These are phyloP conservation scores for Thera britannica DNA, from an alignment of 2,888 invertebrate genomes.

Conservation along the genomic window DNA sequence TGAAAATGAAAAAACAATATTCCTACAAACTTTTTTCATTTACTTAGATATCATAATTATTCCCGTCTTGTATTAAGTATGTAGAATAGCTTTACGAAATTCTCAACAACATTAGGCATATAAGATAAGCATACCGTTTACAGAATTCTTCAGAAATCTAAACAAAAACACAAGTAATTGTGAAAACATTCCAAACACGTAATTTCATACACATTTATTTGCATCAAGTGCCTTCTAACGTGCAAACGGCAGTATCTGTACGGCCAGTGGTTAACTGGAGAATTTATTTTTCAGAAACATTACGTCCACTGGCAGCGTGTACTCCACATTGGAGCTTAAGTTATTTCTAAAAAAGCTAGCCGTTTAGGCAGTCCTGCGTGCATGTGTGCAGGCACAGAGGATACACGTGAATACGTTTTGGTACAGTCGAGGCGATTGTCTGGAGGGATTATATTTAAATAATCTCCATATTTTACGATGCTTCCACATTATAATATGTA, in stretches of 20 bases:
- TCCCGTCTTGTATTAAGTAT: too few relatives aligned
- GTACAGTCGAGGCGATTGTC: constrained; percentile 6
- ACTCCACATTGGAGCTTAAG: too few relatives aligned
- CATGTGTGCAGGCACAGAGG: constrained; percentile 4
- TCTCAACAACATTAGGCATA: too few relatives aligned
- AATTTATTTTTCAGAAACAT: too few relatives aligned
- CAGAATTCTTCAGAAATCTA: not conserved
- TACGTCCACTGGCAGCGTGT: too few relatives aligned
- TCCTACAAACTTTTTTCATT: too few relatives aligned
- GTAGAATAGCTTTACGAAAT: too few relatives aligned
- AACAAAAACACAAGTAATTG: constrained; percentile 8
- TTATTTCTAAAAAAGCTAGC: not conserved
- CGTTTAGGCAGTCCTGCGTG: not conserved
- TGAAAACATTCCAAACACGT: constrained; percentile 4
- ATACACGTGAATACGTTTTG: constrained; percentile 1
- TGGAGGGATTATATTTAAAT: constrained; percentile 10
- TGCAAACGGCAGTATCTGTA: not conserved
- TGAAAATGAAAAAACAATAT: too few relatives aligned
- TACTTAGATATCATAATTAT: too few relatives aligned
- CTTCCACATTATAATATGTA: constrained; percentile 4
- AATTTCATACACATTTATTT: constrained; percentile 11
- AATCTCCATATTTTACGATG: constrained; percentile 7
- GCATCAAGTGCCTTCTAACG: not conserved
- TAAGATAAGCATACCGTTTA: not conserved
- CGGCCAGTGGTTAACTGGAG: too few relatives aligned